Base-by-base conservation (phyloP, 1,140 invertebrate species). In the Cyrtorhinus lividipennis region DNA sequence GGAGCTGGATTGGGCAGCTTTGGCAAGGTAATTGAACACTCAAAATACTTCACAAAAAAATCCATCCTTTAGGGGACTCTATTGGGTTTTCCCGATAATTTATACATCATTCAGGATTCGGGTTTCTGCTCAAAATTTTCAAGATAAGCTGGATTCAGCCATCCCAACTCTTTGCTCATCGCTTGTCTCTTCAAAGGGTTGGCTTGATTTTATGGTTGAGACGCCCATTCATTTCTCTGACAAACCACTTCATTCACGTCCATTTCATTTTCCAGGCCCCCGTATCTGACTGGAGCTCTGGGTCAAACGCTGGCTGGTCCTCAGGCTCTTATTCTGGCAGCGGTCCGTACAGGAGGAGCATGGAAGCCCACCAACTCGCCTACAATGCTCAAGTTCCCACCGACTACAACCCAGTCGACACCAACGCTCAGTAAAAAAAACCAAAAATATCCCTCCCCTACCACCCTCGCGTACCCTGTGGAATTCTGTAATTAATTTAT, bases 331-430 rank as follows among this genome's bases (percentile, higher is more conserved):
- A 67, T n/a, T 61, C 72, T 67, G 62, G 71, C 61, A 26, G 71
- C 67, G 44, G 70, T 64, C 45, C 68, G 66, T 60, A 76, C 75
- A 67, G 66, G 60, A 76, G 77, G 64, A 79, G 78, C 66, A 70
- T 71, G 56, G 73, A 78, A 56, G 78, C 80, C 0, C 81, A 83
- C 56, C 74, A 80, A 26, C 67, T 84, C 64, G 83, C 81, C 0
- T 85, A 85, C 71, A 77, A 77, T 56, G 79, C 77, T 20, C 80
- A 82, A 62, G 66, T 68, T 8, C 70, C 76, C 0, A 13, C 63
- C n/a, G 58, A 60, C n/a, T 78, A 80, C 57, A 66, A 65, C 18
- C 66, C 63, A 22, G 48, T 53, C 20, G 48, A 53, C 48, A 53
- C 12, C 48, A 53, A 53, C 48, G 61, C 64, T 2, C 56, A 69